Base-by-base conservation (phyloP, 2,113 vertebrate species). In the Gila orcuttii region DNA sequence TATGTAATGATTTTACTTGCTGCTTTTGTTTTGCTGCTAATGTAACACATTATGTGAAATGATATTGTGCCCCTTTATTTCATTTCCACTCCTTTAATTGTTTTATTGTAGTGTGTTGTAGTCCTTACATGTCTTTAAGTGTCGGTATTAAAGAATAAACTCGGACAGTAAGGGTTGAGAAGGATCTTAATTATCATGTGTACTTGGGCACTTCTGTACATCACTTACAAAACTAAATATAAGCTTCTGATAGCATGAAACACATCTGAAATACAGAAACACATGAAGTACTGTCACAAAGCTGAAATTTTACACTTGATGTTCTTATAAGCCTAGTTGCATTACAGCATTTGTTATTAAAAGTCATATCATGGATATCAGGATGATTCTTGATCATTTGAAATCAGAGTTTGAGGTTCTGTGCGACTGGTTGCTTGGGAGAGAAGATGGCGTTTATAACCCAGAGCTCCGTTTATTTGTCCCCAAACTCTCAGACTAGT, bases 1-100 rank as follows among this genome's bases (percentile, higher is more conserved):
- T 57, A 0, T 57, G 19, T 7, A 57, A 57, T 57, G 55, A 1
- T 57, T 69, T 19, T 69, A 33, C 31, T 69, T 36, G 66, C 17
- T 69, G 66, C 66, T 69, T 69, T 69, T 69, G 66, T 69, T 69
- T 23, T 42, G 69, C 69, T 73, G 69, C 69, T 73, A 45, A 73
- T n/a, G 10, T 73, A 45, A 39, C 21, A 68, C 19, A 39, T n/a
- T 7, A 7, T 47, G 5, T 74, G 15, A n/a, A 73, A 45, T 1
- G 4, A n/a, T 73, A n/a, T 62, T n/a, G 23, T 73, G 19, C 69
- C 4, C 5, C 23, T 73, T 73, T 13, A 69, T n/a, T 73, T 12
- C 23, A 42, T n/a, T 12, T 42, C 3, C 69, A 45, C 11, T 25
- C 11, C 10, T 45, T 45, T 25, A n/a, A n/a, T 45, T 25, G 21